These are phyloP conservation scores for Anthrax anthrax DNA, from an alignment of 2,888 invertebrate genomes.

Conservation along the genomic window DNA sequence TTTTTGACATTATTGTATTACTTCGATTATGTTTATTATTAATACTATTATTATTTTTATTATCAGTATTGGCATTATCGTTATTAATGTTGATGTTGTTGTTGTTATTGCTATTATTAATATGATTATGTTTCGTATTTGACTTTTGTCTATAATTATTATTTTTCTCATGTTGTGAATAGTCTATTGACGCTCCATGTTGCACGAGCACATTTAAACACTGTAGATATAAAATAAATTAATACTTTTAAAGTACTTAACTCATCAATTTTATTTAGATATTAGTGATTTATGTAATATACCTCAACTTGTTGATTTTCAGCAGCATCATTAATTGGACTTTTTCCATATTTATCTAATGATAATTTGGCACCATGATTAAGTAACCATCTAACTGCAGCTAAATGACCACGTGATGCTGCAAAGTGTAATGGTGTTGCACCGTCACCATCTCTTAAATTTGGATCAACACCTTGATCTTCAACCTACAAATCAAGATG, in stretches of 20 bases:
- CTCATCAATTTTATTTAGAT: neutral
- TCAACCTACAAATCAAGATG: conserved; percentile 42
- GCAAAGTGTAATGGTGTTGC: conserved; percentile 83
- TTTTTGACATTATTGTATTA: conserved; percentile 34
- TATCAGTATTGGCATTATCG: conserved; percentile 20
- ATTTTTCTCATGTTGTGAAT: conserved; percentile 33
- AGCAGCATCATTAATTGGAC: conserved; percentile 81
- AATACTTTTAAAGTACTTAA: neutral
- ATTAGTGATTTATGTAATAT: conserved; percentile 9
- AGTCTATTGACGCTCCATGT: conserved; percentile 58
- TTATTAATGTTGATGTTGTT: conserved; percentile 13
- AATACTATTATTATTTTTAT: conserved; percentile 17
- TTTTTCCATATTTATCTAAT: conserved; percentile 75
- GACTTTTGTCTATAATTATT: conserved; percentile 13
- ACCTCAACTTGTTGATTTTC: conserved; percentile 84
- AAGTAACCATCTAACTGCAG: conserved; percentile 70
- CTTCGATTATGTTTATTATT: conserved; percentile 21
- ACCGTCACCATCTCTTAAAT: conserved; percentile 74
- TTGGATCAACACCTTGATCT: conserved; percentile 71
- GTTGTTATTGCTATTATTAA: conserved; percentile 17
- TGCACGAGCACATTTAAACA: conserved; percentile 69
- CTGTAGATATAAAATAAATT: conserved; percentile 35
- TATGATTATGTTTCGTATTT: conserved; percentile 17
- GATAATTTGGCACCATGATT: conserved; percentile 68
- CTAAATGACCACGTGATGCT: conserved; percentile 67